phyloP scores from a whole-genome alignment of 2,888 invertebrate species.

The Spodoptera littoralis region DNA sequence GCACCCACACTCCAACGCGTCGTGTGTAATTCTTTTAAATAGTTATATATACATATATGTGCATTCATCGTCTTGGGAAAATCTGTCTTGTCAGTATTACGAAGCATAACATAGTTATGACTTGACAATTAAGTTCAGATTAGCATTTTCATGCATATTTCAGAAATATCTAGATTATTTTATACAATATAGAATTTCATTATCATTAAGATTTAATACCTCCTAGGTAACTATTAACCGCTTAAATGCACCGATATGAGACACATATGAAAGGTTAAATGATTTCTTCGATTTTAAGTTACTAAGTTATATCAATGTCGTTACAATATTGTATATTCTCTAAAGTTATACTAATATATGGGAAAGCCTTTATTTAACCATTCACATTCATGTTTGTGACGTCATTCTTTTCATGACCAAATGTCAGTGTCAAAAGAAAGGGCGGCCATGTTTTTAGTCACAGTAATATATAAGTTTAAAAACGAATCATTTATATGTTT shows the following conservation, averaged over 20 bases:
- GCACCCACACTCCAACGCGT: constrained; percentile 40
- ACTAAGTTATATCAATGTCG: constrained; percentile 6
- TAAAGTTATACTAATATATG: constrained; percentile 3
- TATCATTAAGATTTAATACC: no score
- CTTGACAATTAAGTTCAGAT: no score
- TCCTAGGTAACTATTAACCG: no score
- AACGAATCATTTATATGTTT: no score
- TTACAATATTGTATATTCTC: neutral
- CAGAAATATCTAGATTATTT: no score
- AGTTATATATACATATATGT: constrained; percentile 15
- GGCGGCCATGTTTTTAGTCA: constrained; percentile 6
- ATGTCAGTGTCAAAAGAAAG: constrained; percentile 32
- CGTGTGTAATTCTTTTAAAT: constrained; percentile 20
- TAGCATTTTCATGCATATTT: no score
- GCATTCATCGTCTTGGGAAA: neutral
- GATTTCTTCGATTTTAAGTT: neutral
- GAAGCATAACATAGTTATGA: no score
- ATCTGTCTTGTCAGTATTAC: neutral
- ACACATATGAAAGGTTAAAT: no score
- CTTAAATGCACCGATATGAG: no score
- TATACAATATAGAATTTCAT: no score
- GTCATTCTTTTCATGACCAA: constrained; percentile 37
- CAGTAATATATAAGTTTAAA: neutral
- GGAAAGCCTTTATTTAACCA: constrained; percentile 28
- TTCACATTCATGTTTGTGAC: neutral